Conservation (phyloP, 1,140 invertebrate species). For the Calycopis cecrops region DNA sequence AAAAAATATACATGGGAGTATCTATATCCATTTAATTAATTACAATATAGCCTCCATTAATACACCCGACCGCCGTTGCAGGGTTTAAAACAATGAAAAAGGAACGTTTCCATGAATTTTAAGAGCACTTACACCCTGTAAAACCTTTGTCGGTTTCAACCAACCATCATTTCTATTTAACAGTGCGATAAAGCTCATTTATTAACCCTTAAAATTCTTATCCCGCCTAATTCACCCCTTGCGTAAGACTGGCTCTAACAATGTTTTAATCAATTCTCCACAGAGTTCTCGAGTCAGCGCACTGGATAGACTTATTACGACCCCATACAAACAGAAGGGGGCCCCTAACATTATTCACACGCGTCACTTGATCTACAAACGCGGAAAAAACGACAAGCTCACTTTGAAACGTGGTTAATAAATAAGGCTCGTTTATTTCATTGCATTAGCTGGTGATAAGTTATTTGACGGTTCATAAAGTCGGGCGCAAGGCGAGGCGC, state of each 20-base stretch:
- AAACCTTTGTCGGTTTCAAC: conserved; percentile 23
- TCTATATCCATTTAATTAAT: no score
- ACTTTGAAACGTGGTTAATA: conserved; percentile 47
- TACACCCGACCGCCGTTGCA: background rate
- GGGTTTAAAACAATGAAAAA: conserved; percentile 5
- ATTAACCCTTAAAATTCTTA: conserved; percentile 62
- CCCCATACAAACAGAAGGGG: conserved; percentile 69
- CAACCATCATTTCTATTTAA: conserved; percentile 42
- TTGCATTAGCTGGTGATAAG: conserved; percentile 65
- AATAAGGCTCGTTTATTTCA: conserved; percentile 63
- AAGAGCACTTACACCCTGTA: conserved; percentile 9
- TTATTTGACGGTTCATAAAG: conserved; percentile 67
- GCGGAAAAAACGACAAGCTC: conserved; percentile 41
- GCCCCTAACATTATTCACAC: conserved; percentile 66
- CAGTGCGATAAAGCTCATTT: conserved; percentile 54
- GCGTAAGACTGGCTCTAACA: conserved; percentile 61
- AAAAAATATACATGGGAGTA: no score
- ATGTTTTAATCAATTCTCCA: conserved; percentile 71
- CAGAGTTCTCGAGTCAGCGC: conserved; percentile 69
- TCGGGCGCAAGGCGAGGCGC: conserved; percentile 30
- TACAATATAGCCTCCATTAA: background rate
- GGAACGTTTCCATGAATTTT: conserved; percentile 5
- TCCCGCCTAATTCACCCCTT: conserved; percentile 39
- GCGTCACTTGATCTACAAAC: conserved; percentile 62
- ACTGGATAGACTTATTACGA: conserved; percentile 68